Evolutionary conservation across 2,888 invertebrate species (phyloP), one percentile per base, ranked within the genome.

Genomic region (Nymphalis urticae): DNA sequence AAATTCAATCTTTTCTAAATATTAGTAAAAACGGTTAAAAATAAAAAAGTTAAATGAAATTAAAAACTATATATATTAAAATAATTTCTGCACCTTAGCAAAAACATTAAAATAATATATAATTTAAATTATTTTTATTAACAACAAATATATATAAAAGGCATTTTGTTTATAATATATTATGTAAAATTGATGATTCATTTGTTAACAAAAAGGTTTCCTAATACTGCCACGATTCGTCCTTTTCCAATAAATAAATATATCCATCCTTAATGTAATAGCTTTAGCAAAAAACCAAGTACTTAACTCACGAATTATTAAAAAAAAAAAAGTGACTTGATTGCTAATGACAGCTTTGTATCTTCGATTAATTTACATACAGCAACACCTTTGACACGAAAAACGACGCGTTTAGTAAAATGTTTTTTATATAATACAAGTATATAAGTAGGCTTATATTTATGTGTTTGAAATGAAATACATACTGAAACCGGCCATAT

Each of bases 401-500:
- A 74, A 71, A 8, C 72, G 72, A 71, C 72, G 75, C 73, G 66
- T 73, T 71, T 78, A 78, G 69, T 73, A 73, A 75, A 77, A 76
- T 72, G 77, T 82, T 85, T 84, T 81, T 81, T 81, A 88, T 84
- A 86, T 76, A 85, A 83, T 85, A 87, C 83, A 84, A 89, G 87
- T 90, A 90, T 77, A 80, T 86, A 87, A 36, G 74, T 81, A 81
- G 76, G 80, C 80, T 81, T 81, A 75, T 76, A 68, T 70, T 71
- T 76, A 75, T 77, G 76, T 73, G 72, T 73, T 73, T 77, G 71
- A 68, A 72, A 74, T 75, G 77, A 76, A 78, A 80, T 79, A 75
- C 24, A 81, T 81, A 80, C 81, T 77, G 88, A 90, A 89, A 90
- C 91, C 91, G 91, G 90, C 92, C 92, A 92, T 89, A 79, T 82